These are phyloP conservation scores for Macrobrachium nipponense DNA, from an alignment of 1,140 invertebrate genomes.

Conservation along the genomic window DNA sequence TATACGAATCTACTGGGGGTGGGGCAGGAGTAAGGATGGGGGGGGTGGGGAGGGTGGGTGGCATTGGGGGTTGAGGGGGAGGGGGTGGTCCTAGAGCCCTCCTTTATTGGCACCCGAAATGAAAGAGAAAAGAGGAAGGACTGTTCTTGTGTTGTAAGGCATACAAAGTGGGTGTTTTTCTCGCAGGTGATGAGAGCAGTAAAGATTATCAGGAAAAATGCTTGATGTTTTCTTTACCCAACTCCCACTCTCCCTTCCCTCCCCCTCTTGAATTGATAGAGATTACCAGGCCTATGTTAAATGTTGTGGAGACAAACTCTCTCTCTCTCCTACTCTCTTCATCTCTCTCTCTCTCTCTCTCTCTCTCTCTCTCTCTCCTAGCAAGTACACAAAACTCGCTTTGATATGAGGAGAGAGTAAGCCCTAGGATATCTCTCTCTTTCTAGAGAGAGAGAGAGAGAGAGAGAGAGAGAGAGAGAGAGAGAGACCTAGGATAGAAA, in stretches of 20 bases:
- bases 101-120: constrained; percentile 51
- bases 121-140: constrained; percentile 50
- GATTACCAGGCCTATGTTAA: too few species aligned
- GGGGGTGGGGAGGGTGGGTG: background rate
- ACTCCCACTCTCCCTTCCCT: too few species aligned
- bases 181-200: background rate
- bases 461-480: constrained; percentile 29
- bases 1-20: background rate
- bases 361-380: too few species aligned
- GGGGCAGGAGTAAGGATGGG: background rate
- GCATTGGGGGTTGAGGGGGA: constrained; percentile 36
- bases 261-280: too few species aligned
- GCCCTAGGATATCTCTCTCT: background rate
- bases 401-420: too few species aligned
- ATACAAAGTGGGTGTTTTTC: constrained; percentile 22
- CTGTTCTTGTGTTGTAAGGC: constrained; percentile 36
- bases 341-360: too few species aligned
- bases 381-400: too few species aligned
- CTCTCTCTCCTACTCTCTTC: too few species aligned
- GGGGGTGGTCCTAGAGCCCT: constrained; percentile 28
- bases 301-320: too few species aligned
- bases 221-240: too few species aligned
- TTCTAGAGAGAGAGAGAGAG: background rate
- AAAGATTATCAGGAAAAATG: background rate
- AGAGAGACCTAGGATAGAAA: constrained; percentile 5